phyloP scores from a whole-genome alignment of 1,140 invertebrate species.

The Bradysia coprophila region DNA sequence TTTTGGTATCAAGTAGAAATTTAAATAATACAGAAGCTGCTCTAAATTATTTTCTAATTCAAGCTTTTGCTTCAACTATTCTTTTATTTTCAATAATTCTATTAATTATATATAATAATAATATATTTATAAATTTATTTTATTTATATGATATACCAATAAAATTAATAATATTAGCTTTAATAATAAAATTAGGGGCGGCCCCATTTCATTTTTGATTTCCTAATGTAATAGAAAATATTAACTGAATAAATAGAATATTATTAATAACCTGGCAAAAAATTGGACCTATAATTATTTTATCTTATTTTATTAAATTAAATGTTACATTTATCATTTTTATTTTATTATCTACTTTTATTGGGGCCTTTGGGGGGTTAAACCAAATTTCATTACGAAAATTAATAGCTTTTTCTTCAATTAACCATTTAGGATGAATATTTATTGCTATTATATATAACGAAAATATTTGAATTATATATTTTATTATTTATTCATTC shows the following conservation, averaged over 20 bases:
- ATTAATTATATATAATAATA: constrained; percentile 21
- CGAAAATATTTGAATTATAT: constrained; percentile 23
- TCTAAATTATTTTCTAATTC: constrained; percentile 29
- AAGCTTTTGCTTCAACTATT: constrained; percentile 26
- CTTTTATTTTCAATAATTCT: constrained; percentile 25
- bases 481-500: constrained; percentile 25
- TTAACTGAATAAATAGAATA: constrained; percentile 24
- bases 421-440: constrained; percentile 33
- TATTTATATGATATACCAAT: constrained; percentile 9
- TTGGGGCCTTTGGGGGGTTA: constrained; percentile 22
- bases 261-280: constrained; percentile 31
- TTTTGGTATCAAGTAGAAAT: constrained; percentile 25
- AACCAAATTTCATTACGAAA: constrained; percentile 29
- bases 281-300: constrained; percentile 26
- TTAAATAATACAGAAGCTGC: constrained; percentile 22
- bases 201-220: constrained; percentile 29
- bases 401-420: constrained; percentile 30
- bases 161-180: constrained; percentile 13
- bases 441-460: constrained; percentile 18
- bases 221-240: constrained; percentile 24
- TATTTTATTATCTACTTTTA: constrained; percentile 21
- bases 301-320: constrained; percentile 24
- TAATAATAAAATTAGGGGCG: constrained; percentile 26
- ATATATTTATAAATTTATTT: constrained; percentile 13
- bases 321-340: constrained; percentile 18